phyloP scores from a whole-genome alignment of 2,888 invertebrate genomes.

The Pammene fasciana region DNA sequence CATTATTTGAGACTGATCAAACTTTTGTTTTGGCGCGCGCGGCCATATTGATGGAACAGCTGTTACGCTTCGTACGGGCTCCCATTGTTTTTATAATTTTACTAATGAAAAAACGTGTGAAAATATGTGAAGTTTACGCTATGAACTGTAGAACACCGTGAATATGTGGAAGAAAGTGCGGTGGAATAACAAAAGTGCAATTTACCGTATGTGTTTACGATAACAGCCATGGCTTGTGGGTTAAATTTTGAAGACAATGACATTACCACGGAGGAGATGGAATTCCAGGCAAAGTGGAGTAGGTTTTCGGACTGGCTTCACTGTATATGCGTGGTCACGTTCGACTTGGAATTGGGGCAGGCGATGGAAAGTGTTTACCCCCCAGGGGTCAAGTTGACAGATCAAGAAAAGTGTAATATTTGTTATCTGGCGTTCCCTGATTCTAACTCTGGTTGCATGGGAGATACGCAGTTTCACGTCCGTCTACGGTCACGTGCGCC shows the following conservation, averaged over 20 bases:
- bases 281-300: conserved; percentile 85
- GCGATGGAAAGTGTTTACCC: conserved; percentile 97
- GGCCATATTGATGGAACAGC: conserved; percentile 80
- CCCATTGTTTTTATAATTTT: conserved; percentile 66
- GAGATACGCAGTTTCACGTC: conserved; percentile 98
- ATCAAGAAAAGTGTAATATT: conserved; percentile 95
- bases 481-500: conserved; percentile 87
- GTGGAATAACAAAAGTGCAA: conserved; percentile 49
- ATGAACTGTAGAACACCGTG: conserved; percentile 56
- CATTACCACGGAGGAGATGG: conserved; percentile 66
- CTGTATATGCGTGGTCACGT: conserved; percentile 98
- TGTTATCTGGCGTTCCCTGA: conserved; percentile 99
- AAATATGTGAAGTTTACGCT: conserved; percentile 43
- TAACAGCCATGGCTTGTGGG: conserved; percentile 71
- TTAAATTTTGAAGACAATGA: conserved; percentile 67
- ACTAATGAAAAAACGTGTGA: conserved; percentile 57
- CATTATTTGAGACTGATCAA: conserved; percentile 43
- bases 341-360: conserved; percentile 99
- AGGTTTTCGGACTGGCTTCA: conserved; percentile 97
- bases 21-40: conserved; percentile 78
- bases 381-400: conserved; percentile 88
- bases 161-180: conserved; percentile 51
- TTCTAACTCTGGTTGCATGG: conserved; percentile 99
- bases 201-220: conserved; percentile 54
- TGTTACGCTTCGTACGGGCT: conserved; percentile 65